A percentile compares a stretch with the other conserved stretches of the same genome.
phyloP scores from a whole-genome alignment of 2,888 invertebrate genomes.

The Leptopilina myrica region DNA sequence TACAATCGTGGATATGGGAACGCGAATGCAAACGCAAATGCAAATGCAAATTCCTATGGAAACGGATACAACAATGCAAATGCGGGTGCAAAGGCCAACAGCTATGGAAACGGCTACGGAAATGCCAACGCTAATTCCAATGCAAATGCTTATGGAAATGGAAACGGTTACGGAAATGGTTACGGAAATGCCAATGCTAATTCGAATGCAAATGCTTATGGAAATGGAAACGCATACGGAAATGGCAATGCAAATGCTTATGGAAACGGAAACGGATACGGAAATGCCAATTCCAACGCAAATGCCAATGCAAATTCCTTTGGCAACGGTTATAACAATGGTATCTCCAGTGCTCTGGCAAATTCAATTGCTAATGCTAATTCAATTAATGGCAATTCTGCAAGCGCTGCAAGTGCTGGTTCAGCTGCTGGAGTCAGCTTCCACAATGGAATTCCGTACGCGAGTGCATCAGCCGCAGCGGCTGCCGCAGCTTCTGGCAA shows the following conservation, averaged over 20 bases:
- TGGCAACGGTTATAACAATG: constrained; percentile 44
- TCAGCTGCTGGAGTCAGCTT: constrained; percentile 51
- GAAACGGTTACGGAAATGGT: constrained; percentile 39
- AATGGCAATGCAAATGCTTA: constrained; percentile 14
- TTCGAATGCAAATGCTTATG: neutral
- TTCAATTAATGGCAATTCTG: constrained; percentile 36
- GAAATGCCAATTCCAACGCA: constrained; percentile 39
- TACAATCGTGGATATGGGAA: neutral
- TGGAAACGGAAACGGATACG: constrained; percentile 36
- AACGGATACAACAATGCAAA: neutral
- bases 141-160: constrained; percentile 42
- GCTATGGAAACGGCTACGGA: neutral
- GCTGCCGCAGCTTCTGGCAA: constrained; percentile 47
- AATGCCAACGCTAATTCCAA: neutral
- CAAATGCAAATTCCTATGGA: constrained; percentile 18
- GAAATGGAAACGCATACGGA: neutral
- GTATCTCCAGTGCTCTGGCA: neutral
- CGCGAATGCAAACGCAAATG: neutral
- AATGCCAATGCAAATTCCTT: constrained; percentile 29
- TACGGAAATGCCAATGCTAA: constrained; percentile 15
- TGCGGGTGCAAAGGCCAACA: neutral
- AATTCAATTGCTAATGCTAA: constrained; percentile 39
- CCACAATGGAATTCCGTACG: constrained; percentile 52
- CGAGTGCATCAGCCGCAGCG: constrained; percentile 54
- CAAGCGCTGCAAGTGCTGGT: constrained; percentile 49